phyloP scores from a whole-genome alignment of 2,888 invertebrate species.

The Pseudolycoriella hygida region DNA sequence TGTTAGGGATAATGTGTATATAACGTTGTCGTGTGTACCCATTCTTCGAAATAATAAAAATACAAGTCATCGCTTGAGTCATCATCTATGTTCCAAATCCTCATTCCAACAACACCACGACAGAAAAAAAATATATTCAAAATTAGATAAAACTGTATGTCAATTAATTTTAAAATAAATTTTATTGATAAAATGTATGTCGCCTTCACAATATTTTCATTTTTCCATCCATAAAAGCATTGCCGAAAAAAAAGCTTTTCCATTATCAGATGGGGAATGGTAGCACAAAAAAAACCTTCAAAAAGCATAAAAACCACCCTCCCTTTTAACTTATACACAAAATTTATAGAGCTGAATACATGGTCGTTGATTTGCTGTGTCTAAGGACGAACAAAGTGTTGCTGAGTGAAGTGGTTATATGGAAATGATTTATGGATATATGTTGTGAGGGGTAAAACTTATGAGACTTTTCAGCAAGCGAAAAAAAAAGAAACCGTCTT shows the following conservation, averaged over 20 bases:
- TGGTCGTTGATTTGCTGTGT: conserved; percentile 4
- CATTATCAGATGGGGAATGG: not conserved
- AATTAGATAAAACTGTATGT: no score
- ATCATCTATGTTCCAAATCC: no score
- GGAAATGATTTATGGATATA: conserved; percentile 5
- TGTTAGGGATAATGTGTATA: no score
- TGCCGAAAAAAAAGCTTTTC: not conserved
- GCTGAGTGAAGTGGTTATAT: conserved; percentile 6
- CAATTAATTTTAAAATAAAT: no score
- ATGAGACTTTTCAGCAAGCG: not conserved
- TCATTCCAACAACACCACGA: no score
- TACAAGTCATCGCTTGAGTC: no score
- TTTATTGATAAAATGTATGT: no score
- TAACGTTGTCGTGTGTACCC: no score
- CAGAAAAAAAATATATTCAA: no score
- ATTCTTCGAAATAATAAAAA: no score
- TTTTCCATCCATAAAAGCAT: no score
- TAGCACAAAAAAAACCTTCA: conserved; percentile 1
- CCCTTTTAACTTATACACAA: conserved; percentile 4
- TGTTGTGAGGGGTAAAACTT: not conserved
- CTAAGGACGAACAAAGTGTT: conserved; percentile 3
- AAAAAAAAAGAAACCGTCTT: not conserved
- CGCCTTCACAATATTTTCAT: no score
- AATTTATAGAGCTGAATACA: conserved; percentile 4
- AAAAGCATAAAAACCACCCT: conserved; percentile 5